Percentiles rank a stretch among this genome's conserved stretches.
phyloP scores from a whole-genome alignment of 2,797 vertebrate genomes.

The Pelobates cultripes region DNA sequence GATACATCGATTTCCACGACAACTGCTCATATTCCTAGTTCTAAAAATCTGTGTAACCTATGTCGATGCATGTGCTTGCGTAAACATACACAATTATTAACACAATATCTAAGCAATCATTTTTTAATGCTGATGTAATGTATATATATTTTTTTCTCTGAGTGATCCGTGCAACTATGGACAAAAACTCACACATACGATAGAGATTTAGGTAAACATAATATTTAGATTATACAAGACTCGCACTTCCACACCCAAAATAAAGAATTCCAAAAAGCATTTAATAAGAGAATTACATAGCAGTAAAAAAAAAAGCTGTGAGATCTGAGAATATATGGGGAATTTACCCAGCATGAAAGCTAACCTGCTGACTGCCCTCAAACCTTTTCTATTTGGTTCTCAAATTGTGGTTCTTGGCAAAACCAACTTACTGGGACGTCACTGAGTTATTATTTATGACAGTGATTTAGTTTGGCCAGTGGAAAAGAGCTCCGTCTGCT shows the following conservation, averaged over 20 bases:
- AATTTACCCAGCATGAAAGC: constrained; percentile 22
- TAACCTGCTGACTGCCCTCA: not conserved
- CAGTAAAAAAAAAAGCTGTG: not conserved
- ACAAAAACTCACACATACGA: too few species aligned
- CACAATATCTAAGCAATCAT: too few species aligned
- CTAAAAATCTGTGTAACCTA: too few species aligned
- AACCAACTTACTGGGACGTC: not conserved
- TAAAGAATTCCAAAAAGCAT: not conserved
- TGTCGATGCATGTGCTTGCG: too few species aligned
- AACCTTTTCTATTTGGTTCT: constrained; percentile 6
- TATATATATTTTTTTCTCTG: too few species aligned
- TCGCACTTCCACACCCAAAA: not conserved
- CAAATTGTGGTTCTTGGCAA: constrained; percentile 21
- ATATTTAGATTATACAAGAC: too few species aligned
- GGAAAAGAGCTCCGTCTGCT: constrained; percentile 39
- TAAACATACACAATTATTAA: too few species aligned
- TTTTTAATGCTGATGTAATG: too few species aligned
- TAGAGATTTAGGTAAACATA: too few species aligned
- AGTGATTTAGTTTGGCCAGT: constrained; percentile 31
- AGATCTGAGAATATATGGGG: not conserved
- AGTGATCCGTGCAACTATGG: too few species aligned
- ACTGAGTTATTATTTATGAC: constrained; percentile 45
- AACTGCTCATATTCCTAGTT: too few species aligned
- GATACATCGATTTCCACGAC: too few species aligned
- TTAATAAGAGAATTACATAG: not conserved